Conservation (phyloP, 2,113 vertebrate species). For the Scomber japonicus region DNA sequence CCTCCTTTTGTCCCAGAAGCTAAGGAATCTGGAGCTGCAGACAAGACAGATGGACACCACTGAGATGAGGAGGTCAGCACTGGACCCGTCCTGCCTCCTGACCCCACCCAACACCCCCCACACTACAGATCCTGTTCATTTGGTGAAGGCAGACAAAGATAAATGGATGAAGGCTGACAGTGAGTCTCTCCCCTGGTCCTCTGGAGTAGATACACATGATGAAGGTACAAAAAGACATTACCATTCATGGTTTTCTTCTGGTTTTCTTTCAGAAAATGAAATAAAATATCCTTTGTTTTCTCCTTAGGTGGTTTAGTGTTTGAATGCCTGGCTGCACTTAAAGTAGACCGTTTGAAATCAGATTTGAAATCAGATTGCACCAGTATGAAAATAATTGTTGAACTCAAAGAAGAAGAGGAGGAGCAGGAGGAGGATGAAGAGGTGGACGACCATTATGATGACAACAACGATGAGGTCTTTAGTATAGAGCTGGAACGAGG, state of each 20-base stretch:
- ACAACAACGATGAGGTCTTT: conserved; percentile 79
- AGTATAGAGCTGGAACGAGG: conserved; percentile 83
- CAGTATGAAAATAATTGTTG: conserved; percentile 30
- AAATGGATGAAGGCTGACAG: conserved; percentile 16
- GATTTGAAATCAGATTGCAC: conserved; percentile 38
- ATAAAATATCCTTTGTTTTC: not conserved
- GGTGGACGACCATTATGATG: conserved; percentile 43
- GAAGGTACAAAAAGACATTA: conserved; percentile 57
- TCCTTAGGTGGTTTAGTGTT: conserved; percentile 63
- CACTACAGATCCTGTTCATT: conserved; percentile 45
- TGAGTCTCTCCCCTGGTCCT: conserved; percentile 25
- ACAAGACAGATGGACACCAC: conserved; percentile 34
- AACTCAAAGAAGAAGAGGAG: conserved; percentile 68
- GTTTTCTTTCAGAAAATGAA: not conserved
- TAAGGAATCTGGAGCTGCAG: conserved; percentile 77
- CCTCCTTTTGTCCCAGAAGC: conserved; percentile 76
- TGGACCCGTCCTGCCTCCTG: conserved; percentile 78
- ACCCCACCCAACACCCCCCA: conserved; percentile 82
- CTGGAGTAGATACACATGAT: conserved; percentile 25
- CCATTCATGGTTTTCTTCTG: not conserved
- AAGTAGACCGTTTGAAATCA: conserved; percentile 41
- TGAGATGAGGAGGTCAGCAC: conserved; percentile 36
- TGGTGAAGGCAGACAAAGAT: conserved; percentile 35
- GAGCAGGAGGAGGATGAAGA: conserved; percentile 50
- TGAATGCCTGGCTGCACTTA: conserved; percentile 73